Evolutionary conservation across 1,140 invertebrate species (phyloP).

Genomic region (Hormaphis cornu): DNA sequence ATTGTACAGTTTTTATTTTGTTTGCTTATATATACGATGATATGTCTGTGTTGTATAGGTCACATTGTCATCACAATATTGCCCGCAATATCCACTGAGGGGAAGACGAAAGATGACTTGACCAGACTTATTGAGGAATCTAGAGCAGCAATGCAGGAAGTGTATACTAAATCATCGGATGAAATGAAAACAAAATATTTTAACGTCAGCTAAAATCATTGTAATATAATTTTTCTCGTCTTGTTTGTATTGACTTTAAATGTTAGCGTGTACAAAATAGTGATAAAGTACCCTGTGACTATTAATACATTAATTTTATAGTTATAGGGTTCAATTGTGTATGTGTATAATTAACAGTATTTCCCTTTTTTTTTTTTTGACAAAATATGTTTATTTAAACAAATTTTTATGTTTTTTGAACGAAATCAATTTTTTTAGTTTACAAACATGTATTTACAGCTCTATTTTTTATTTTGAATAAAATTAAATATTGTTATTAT

Average conservation of each 20-base stretch:
- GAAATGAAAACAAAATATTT: slow-evolving; percentile 43
- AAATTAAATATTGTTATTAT: background rate
- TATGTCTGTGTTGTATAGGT: slow-evolving; percentile 47
- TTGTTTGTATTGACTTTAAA: background rate
- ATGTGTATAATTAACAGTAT: background rate
- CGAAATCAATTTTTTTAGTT: too few species aligned
- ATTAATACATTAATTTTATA: background rate
- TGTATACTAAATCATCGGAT: slow-evolving; percentile 46
- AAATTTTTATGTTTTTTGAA: too few species aligned
- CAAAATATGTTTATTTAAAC: slow-evolving; percentile 2
- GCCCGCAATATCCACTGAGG: slow-evolving; percentile 56
- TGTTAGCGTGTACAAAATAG: background rate
- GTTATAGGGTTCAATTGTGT: background rate
- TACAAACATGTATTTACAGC: too few species aligned
- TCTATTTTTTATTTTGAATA: background rate
- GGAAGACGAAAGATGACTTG: slow-evolving; percentile 54
- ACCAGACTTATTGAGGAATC: slow-evolving; percentile 53
- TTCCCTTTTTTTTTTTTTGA: background rate
- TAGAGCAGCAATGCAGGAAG: slow-evolving; percentile 54
- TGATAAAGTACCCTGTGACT: background rate
- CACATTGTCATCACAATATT: slow-evolving; percentile 59
- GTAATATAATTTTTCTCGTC: background rate
- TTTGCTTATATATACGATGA: too few species aligned
- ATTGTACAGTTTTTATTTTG: background rate
- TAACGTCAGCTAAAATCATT: background rate